Percentiles rank a stretch among this genome's conserved stretches.
These are phyloP conservation scores for Drosophila miranda DNA, from an alignment of 1,140 invertebrate species.

Conservation along the genomic window DNA sequence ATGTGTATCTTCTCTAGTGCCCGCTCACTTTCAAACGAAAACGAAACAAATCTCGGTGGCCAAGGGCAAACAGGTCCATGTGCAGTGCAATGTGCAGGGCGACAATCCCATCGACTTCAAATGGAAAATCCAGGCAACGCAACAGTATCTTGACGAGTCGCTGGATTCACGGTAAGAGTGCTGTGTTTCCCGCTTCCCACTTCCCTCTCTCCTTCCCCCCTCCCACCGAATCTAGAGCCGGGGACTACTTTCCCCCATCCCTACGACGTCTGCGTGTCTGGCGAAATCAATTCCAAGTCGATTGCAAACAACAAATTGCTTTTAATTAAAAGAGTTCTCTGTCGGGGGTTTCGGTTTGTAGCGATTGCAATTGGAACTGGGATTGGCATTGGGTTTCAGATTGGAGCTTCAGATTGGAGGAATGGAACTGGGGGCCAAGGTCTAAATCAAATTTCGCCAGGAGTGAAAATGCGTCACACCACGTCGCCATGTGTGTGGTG, in stretches of 20 bases:
- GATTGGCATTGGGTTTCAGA: no score
- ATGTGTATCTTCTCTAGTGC: conserved; percentile 84
- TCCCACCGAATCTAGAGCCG: conserved; percentile 1
- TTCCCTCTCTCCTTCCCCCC: background rate
- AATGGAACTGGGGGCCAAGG: no score
- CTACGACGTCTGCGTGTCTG: conserved; percentile 35
- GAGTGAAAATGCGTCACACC: no score
- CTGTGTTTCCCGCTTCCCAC: background rate
- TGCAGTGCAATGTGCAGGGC: conserved; percentile 94
- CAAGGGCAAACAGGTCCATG: conserved; percentile 88
- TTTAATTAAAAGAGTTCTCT: conserved; percentile 76
- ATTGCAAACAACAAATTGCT: conserved; percentile 74
- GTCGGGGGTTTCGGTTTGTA: background rate
- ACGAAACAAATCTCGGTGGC: conserved; percentile 89
- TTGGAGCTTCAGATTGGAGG: background rate
- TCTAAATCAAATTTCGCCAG: no score
- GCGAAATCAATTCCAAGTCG: conserved; percentile 74
- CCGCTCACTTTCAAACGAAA: conserved; percentile 92
- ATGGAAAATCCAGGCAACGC: conserved; percentile 87
- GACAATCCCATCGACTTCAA: conserved; percentile 94
- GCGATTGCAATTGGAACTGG: no score
- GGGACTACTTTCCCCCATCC: no score
- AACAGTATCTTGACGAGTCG: conserved; percentile 87
- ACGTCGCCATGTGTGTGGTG: no score
- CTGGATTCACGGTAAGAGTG: conserved; percentile 85